A percentile compares a stretch with the other conserved stretches of the same genome.
Evolutionary conservation across 2,888 invertebrate genomes (phyloP).

Genomic region (Meloe dianella): DNA sequence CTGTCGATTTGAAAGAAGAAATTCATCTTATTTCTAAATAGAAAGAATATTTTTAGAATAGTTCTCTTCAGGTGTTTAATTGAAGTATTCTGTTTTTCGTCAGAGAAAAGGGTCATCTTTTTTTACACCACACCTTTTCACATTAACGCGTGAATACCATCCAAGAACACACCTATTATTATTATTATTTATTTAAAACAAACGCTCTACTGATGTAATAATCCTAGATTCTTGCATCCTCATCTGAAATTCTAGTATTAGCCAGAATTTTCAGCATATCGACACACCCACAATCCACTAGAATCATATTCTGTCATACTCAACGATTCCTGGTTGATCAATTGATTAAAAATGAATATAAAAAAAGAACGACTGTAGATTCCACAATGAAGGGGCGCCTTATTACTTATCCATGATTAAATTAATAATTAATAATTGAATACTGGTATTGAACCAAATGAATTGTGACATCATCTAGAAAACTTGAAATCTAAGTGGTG

Average conservation of each 20-base stretch:
- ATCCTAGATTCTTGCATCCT: constrained; percentile 22
- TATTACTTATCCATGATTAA: too few species aligned
- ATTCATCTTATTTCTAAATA: too few species aligned
- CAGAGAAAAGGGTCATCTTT: constrained; percentile 28
- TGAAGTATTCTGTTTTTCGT: too few species aligned
- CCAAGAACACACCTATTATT: constrained; percentile 29
- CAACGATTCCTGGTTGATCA: too few species aligned
- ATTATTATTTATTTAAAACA: constrained; percentile 11
- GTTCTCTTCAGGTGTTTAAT: too few species aligned
- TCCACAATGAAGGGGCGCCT: too few species aligned
- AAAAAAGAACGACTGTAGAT: too few species aligned
- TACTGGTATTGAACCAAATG: background rate
- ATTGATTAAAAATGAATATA: too few species aligned
- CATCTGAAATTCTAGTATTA: background rate
- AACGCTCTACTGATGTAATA: constrained; percentile 30
- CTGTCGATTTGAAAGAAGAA: too few species aligned
- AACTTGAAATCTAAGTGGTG: too few species aligned
- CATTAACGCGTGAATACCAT: constrained; percentile 23
- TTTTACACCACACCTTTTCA: constrained; percentile 28
- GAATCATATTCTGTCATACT: too few species aligned
- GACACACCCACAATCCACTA: background rate
- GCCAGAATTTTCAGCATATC: background rate
- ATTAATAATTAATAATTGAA: background rate
- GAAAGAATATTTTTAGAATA: background rate
- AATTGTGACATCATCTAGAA: constrained; percentile 1